Evolutionary conservation across 92 coral and sea anemone genomes (phyloP), one percentile per base, ranked within the genome.

Genomic region (Porites divaricata): DNA sequence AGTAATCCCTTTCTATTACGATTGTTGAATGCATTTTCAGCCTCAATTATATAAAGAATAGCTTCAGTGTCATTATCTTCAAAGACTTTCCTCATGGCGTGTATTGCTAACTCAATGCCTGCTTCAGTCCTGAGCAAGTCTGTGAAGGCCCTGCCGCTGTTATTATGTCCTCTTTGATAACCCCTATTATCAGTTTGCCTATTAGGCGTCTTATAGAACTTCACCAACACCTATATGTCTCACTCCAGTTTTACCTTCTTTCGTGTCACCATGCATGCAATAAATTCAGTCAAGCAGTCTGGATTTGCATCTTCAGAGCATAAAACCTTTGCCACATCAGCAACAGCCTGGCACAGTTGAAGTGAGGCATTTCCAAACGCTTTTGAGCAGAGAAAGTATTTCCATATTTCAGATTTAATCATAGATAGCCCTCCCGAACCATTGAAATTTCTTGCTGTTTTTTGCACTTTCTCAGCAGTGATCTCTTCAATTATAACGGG

Each of bases 181-280:
- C 80, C 59, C 70, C 69, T 23, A 85, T 54, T 8, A 85, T 76
- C 13, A 68, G 35, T 65, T 85, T 85, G 26, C 67, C 88, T 50
- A 85, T 85, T 45, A 85, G 78, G 67, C 88, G 83, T 16, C 88
- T 71, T 50, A n/a, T n/a, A 85, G 53, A 57, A 76, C 83, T 65
- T 85, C 88, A 24, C 88, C 88, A 67, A 65, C 73, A n/a, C 84
- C 83, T 1, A 84, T 75, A 21, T 83, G 83, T 21, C 82, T 52
- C 35, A 84, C 86, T 50, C 86, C 86, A 69, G 86, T 79, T 21
- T 78, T 78, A 24, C 64, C 15, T 25, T 48, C 67, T 22, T 35
- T 62, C 41, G 83, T 67, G 25, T 67, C 26, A 21, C 71, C 71
- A 13, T 53, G 15, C 58, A 53, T 0, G 58, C 58, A 53, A 53